A percentile compares a stretch with the other conserved stretches of the same genome.
Conservation (phyloP, 2,888 invertebrate genomes). For the Anodontia alba region DNA sequence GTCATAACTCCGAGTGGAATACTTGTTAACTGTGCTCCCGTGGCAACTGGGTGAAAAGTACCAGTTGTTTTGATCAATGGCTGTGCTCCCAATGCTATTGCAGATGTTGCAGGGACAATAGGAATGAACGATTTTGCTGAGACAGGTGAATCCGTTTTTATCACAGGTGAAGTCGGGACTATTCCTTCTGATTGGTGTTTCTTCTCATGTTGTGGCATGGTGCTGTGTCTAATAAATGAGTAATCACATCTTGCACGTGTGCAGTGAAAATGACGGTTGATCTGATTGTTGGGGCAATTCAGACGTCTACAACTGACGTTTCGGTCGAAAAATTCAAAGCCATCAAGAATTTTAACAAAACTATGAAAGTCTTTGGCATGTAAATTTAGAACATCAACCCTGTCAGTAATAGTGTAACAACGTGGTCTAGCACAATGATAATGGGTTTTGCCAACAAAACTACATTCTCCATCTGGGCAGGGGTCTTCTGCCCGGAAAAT, state of each 20-base stretch:
- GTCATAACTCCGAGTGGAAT: background rate
- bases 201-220: conserved; percentile 90
- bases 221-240: conserved; percentile 90
- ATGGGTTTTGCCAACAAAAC: conserved; percentile 89
- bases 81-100: background rate
- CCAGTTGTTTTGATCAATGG: conserved; percentile 95
- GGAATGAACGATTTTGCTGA: conserved; percentile 49
- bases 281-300: conserved; percentile 89
- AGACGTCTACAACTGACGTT: conserved; percentile 90
- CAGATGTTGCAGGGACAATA: conserved; percentile 55
- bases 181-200: conserved; percentile 86
- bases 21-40: background rate
- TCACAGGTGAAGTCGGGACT: conserved; percentile 41
- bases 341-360: conserved; percentile 92
- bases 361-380: conserved; percentile 95
- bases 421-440: conserved; percentile 93
- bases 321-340: conserved; percentile 93
- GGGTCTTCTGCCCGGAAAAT: conserved; percentile 82
- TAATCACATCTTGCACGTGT: conserved; percentile 90
- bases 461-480: conserved; percentile 91
- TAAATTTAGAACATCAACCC: conserved; percentile 91
- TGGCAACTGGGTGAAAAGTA: conserved; percentile 91
- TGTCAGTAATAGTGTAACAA: conserved; percentile 93
- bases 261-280: conserved; percentile 92
- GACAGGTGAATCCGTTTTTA: background rate